Base-by-base conservation (phyloP, 2,113 vertebrate species). In the Tamias sibiricus region DNA sequence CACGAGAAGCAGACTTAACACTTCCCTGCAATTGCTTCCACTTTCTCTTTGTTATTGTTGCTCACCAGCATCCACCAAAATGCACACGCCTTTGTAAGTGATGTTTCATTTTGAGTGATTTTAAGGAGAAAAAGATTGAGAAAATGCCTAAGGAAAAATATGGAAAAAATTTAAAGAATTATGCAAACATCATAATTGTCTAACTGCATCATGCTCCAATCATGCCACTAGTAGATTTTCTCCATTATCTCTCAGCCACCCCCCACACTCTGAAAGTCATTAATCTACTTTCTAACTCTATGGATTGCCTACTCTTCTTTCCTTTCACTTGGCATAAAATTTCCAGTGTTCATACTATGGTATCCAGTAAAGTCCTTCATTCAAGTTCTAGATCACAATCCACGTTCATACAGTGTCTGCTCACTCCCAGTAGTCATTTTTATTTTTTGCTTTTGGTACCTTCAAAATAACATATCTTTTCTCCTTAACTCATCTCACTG, bases 21-120 rank as follows among this genome's bases (percentile, higher is more conserved):
- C 1, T 6, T 83, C 1, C 20, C 26, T 6, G 3, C 40, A 28
- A 2, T 13, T 22, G 8, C 2, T 14, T 8, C n/a, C 37, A 59
- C 17, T 28, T 8, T 68, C 14, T 12, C 66, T 35, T 32, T 35
- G 19, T 66, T 35, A 32, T 35, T 35, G 32, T 35, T 68, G 16
- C 35, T 69, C 16, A n/a, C 7, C 35, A 69, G 59, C 8, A 26
- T 62, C 59, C 26, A 28, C 59, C 59, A 26, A 86, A 88, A 42
- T 69, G 12, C 40, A 19, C 30, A 6, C 40, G 11, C 30, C 4
- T 19, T n/a, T 8, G 3, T 49, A 37, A 52, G 12, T 85, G 8
- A 1, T 24, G 42, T 52, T 85, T 4, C 32, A 42, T 49, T 40
- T 16, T 24, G 8, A 68, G 57, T 82, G 62, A 6, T 20, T 76